These are phyloP conservation scores for Seladonia tumulorum DNA, from an alignment of 2,888 invertebrate species.

Conservation along the genomic window DNA sequence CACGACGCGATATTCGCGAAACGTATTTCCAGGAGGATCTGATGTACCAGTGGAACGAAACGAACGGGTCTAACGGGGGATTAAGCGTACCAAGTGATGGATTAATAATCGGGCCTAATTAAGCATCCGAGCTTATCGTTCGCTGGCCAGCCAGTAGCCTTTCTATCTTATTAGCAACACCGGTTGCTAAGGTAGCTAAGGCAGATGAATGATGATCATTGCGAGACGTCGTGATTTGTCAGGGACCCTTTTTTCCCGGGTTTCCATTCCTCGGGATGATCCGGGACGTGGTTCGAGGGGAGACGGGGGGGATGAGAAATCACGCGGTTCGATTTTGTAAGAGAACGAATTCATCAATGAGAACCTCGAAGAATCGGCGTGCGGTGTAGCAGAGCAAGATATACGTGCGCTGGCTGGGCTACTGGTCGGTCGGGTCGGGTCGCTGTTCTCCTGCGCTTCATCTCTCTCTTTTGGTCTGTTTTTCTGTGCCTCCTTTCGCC, in stretches of 20 bases:
- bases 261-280: background rate
- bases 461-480: constrained; percentile 74
- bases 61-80: constrained; percentile 12
- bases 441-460: constrained; percentile 80
- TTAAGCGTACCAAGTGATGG: constrained; percentile 19
- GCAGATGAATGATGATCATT: constrained; percentile 16
- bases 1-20: constrained; percentile 34
- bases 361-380: constrained; percentile 80
- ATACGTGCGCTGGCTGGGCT: constrained; percentile 80
- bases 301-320: constrained; percentile 15
- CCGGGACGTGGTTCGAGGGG: background rate
- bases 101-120: constrained; percentile 35
- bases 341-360: constrained; percentile 73
- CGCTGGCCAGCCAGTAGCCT: background rate
- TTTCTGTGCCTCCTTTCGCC: constrained; percentile 69
- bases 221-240: constrained; percentile 8
- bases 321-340: constrained; percentile 1
- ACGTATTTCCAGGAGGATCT: constrained; percentile 11
- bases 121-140: constrained; percentile 10
- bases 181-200: background rate
- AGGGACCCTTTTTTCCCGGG: background rate
- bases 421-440: constrained; percentile 83
- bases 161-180: constrained; percentile 6
- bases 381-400: constrained; percentile 80
- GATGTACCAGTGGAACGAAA: background rate